A percentile compares a stretch with the other conserved stretches of the same genome.
Evolutionary conservation across 2,113 vertebrate genomes (phyloP).

Genomic region (Bombycilla garrulus): DNA sequence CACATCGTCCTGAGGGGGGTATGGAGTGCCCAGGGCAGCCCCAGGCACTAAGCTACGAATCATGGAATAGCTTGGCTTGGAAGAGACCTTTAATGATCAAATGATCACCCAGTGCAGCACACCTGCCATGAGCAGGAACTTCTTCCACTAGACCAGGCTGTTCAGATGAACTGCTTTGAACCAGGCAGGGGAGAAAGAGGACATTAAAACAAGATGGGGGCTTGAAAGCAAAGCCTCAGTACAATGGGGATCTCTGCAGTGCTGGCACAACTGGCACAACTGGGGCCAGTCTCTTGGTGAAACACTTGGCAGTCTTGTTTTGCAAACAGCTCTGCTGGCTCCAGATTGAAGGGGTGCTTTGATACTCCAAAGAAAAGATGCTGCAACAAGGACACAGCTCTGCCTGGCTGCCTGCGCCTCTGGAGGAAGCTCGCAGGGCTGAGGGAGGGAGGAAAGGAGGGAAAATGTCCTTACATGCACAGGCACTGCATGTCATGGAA

Average conservation of each 20-base stretch:
- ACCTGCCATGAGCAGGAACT: background rate
- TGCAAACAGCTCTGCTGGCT: background rate
- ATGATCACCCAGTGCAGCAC: background rate
- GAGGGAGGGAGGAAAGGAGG: background rate
- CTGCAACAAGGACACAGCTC: background rate
- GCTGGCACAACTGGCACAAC: background rate
- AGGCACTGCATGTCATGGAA: background rate
- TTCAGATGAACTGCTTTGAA: background rate
- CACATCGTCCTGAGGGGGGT: background rate
- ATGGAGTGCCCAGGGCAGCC: background rate
- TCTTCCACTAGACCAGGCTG: background rate
- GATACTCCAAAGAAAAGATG: background rate
- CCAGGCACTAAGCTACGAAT: accelerated
- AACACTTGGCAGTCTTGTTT: accelerated
- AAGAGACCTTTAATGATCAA: background rate
- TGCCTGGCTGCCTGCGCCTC: background rate
- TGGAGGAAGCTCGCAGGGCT: background rate
- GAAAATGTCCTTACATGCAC: background rate
- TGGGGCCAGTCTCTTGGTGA: background rate
- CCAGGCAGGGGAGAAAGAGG: background rate
- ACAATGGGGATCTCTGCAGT: background rate
- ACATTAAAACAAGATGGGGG: background rate
- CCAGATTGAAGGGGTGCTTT: background rate
- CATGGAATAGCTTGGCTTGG: background rate
- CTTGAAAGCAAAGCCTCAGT: background rate